Percentiles rank a stretch among this genome's conserved stretches.
phyloP scores from a whole-genome alignment of 2,888 invertebrate genomes.

The Zonitis immaculata region DNA sequence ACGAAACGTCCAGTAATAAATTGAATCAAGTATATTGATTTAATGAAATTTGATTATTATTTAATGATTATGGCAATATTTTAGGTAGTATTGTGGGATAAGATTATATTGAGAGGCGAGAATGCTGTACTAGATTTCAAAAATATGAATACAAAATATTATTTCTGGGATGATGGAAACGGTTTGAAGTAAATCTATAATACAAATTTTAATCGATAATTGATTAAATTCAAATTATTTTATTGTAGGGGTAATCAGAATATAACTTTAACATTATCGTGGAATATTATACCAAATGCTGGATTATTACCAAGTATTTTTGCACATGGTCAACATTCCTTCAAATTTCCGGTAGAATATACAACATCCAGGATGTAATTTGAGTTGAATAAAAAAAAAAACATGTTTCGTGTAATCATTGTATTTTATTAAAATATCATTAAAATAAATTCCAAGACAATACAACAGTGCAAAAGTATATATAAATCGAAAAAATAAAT shows the following conservation, averaged over 20 bases:
- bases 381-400: slow-evolving; percentile 10
- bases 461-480: slow-evolving; percentile 25
- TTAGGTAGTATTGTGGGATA: slow-evolving; percentile 95
- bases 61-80: slow-evolving; percentile 18
- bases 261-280: slow-evolving; percentile 89
- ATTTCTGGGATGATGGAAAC: slow-evolving; percentile 99
- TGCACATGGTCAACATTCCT: slow-evolving; percentile 77
- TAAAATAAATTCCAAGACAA: slow-evolving; percentile 5
- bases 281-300: slow-evolving; percentile 99
- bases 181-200: slow-evolving; percentile 72
- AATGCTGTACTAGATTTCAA: slow-evolving; percentile 89
- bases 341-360: slow-evolving; percentile 88
- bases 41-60: too few relatives aligned
- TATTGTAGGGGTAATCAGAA: slow-evolving; percentile 93
- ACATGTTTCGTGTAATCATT: background rate
- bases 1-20: slow-evolving; percentile 80
- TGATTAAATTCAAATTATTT: slow-evolving; percentile 41
- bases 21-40: slow-evolving; percentile 69
- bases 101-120: slow-evolving; percentile 91
- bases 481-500: slow-evolving; percentile 23
- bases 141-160: slow-evolving; percentile 96
- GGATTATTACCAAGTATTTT: slow-evolving; percentile 87
- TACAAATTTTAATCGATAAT: slow-evolving; percentile 5
- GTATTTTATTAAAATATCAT: slow-evolving; percentile 9
- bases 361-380: slow-evolving; percentile 60